Percentiles rank a stretch among this genome's conserved stretches.
Conservation (phyloP, 2,888 invertebrate genomes). For the Cantharis nigra region DNA sequence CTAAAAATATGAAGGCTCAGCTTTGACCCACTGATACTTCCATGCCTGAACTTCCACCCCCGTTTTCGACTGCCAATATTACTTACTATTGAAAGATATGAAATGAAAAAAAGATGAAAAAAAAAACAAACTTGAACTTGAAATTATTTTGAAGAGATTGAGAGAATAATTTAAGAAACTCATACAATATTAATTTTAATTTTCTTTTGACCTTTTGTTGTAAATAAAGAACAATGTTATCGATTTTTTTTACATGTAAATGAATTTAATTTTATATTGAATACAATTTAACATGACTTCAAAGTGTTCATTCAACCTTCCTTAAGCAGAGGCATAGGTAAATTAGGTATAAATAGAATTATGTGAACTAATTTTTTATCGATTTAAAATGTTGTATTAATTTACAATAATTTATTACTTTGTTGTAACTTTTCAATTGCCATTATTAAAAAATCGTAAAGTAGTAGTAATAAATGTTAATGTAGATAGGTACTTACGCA, state of each 20-base stretch:
- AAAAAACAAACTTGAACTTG: too few species aligned
- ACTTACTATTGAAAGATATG: too few species aligned
- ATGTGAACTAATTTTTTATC: not conserved
- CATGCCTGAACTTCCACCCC: too few species aligned
- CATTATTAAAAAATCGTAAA: not conserved
- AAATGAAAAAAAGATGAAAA: too few species aligned
- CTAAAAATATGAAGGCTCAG: too few species aligned
- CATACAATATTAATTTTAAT: not conserved
- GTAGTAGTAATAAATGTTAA: not conserved
- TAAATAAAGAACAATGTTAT: not conserved
- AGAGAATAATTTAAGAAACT: not conserved
- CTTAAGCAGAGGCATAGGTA: slow-evolving; percentile 7
- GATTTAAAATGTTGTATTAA: not conserved
- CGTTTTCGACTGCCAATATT: too few species aligned
- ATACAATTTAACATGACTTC: slow-evolving; percentile 9
- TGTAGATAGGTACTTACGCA: not conserved
- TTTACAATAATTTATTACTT: not conserved
- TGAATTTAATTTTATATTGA: not conserved
- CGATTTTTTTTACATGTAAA: not conserved
- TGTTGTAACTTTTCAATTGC: not conserved
- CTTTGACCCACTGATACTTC: too few species aligned
- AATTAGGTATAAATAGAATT: slow-evolving; percentile 8
- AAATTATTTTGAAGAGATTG: too few species aligned
- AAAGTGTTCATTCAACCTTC: slow-evolving; percentile 25
- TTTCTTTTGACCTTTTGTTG: not conserved